These are phyloP conservation scores for Caretta caretta DNA, from an alignment of 2,113 vertebrate species.

Conservation along the genomic window DNA sequence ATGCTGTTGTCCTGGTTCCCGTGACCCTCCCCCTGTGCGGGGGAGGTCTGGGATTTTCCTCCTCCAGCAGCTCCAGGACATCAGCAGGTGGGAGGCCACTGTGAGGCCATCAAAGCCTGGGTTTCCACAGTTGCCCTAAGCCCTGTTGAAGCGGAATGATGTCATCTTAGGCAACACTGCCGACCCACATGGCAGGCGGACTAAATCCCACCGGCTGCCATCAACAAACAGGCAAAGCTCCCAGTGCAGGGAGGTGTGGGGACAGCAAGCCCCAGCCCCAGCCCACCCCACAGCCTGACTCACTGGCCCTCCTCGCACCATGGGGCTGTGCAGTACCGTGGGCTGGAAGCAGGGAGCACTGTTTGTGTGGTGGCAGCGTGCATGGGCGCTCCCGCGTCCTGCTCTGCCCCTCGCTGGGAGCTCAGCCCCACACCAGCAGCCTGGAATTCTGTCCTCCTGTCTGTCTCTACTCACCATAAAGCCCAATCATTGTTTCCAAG, in stretches of 20 bases:
- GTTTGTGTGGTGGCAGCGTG: not conserved
- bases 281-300: not conserved
- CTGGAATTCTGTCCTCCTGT: constrained; percentile 48
- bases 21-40: not conserved
- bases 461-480: constrained; percentile 97
- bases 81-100: not conserved
- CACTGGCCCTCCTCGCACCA: not conserved
- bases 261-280: not conserved
- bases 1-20: not conserved
- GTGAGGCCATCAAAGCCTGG: fast-evolving
- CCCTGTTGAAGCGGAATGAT: not conserved
- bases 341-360: not conserved
- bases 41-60: not conserved
- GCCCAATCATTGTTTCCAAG: constrained; percentile 99
- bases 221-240: not conserved
- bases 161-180: not conserved
- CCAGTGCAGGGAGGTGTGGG: not conserved
- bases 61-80: not conserved
- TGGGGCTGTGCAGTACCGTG: not conserved
- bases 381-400: not conserved
- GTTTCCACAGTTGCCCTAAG: not conserved
- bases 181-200: not conserved
- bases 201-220: not conserved
- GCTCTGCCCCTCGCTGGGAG: not conserved
- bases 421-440: not conserved